A percentile compares a stretch with the other conserved stretches of the same genome.
Evolutionary conservation across 1,140 invertebrate genomes (phyloP).

Genomic region (Trigoniulus corallinus): DNA sequence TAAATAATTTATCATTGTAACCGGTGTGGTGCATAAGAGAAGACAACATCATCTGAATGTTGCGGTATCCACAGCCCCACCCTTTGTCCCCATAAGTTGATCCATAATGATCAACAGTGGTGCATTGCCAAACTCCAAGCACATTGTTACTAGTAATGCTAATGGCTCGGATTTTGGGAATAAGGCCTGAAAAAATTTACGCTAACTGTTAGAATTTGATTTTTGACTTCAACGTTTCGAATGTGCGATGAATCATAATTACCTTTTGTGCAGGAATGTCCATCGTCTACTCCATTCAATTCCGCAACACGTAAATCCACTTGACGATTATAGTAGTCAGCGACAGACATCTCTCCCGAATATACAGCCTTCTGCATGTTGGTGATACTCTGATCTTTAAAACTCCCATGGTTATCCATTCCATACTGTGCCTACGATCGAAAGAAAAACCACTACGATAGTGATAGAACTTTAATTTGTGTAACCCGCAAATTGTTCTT

Average conservation of each 20-base stretch:
- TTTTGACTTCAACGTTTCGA: constrained; percentile 4
- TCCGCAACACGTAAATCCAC: constrained; percentile 53
- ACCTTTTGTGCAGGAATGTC: constrained; percentile 56
- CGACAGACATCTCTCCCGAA: constrained; percentile 62
- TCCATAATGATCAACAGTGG: constrained; percentile 64
- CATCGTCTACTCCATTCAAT: constrained; percentile 61
- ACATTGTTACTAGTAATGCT: constrained; percentile 49
- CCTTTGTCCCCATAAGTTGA: constrained; percentile 72
- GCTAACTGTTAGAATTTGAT: background rate
- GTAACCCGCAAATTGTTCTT: too few species aligned
- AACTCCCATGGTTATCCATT: constrained; percentile 70
- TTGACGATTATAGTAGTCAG: constrained; percentile 67
- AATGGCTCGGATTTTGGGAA: constrained; percentile 48
- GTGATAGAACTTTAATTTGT: too few species aligned
- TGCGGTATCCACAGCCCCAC: constrained; percentile 81
- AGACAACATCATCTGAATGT: constrained; percentile 78
- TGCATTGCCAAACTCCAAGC: constrained; percentile 49
- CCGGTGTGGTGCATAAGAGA: constrained; percentile 51
- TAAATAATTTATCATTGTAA: constrained; percentile 48
- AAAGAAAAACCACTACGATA: background rate
- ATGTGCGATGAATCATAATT: constrained; percentile 12
- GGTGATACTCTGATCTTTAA: constrained; percentile 58
- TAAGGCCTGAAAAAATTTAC: constrained; percentile 36
- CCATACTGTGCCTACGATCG: constrained; percentile 61
- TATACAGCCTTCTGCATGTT: constrained; percentile 69